phyloP scores from a whole-genome alignment of 2,113 vertebrate genomes.

The Lagenorhynchus albirostris region DNA sequence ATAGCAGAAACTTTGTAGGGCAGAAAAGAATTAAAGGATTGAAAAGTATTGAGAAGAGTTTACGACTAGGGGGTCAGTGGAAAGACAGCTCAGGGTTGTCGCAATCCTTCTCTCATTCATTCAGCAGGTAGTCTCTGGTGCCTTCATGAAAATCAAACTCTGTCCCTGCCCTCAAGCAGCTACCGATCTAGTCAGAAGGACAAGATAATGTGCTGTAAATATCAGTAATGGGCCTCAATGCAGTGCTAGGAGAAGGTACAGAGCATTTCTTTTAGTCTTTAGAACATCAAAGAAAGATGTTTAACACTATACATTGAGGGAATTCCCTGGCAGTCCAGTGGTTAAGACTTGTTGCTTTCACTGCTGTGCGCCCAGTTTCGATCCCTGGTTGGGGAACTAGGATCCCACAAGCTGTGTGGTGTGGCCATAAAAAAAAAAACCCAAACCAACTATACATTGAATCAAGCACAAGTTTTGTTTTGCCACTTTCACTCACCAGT shows the following conservation, averaged over 20 bases:
- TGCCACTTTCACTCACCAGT: not conserved
- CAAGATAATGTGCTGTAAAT: not conserved
- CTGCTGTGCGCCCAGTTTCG: not conserved
- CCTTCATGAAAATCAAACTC: not conserved
- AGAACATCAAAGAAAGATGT: not conserved
- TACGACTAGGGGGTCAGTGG: not conserved
- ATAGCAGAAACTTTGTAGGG: not conserved
- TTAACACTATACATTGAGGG: not conserved
- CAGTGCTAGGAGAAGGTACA: not conserved
- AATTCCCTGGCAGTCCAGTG: not conserved
- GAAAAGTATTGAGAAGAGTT: not conserved
- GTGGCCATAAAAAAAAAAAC: not conserved
- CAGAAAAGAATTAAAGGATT: not conserved
- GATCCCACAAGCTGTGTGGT: not conserved
- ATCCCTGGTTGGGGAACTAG: no score
- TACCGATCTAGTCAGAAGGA: not conserved
- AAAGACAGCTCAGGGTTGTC: not conserved
- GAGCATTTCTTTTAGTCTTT: not conserved
- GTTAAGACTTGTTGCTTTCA: not conserved
- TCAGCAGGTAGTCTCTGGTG: not conserved
- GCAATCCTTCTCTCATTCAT: not conserved
- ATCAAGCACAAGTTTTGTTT: constrained; percentile 24
- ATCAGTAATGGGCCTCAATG: not conserved
- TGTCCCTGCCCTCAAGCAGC: not conserved
- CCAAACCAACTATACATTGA: not conserved